Evolutionary conservation across 1,140 invertebrate species (phyloP).

Genomic region (Coelopa frigida): DNA sequence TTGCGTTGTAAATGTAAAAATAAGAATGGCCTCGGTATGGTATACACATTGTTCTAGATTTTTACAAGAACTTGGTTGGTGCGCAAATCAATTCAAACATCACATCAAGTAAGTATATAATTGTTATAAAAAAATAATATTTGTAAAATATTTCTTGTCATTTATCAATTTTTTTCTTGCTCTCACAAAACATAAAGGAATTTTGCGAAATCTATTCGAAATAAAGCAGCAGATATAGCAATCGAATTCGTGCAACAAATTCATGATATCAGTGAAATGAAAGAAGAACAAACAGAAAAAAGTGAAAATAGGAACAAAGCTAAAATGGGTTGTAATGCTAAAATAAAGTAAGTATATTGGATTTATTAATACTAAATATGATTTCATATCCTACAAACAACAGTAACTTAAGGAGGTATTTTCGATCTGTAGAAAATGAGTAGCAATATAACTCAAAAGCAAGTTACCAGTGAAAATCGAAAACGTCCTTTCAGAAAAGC

Average conservation of each 20-base stretch:
- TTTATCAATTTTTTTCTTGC: conserved; percentile 37
- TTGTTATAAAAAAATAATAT: neutral
- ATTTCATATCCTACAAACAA: too few species aligned
- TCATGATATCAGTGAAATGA: too few species aligned
- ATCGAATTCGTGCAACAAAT: conserved; percentile 76
- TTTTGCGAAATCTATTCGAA: conserved; percentile 73
- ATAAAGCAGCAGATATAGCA: conserved; percentile 89
- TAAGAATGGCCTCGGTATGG: conserved; percentile 85
- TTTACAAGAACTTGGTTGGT: conserved; percentile 77
- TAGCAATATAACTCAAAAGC: too few species aligned
- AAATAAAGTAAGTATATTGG: too few species aligned
- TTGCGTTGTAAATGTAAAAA: conserved; percentile 47
- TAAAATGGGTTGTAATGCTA: too few species aligned
- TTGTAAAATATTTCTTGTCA: neutral
- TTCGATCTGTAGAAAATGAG: too few species aligned
- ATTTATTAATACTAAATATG: too few species aligned
- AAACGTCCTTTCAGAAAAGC: too few species aligned
- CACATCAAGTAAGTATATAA: conserved; percentile 49
- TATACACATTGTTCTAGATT: conserved; percentile 86
- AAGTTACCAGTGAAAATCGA: too few species aligned
- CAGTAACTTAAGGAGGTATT: too few species aligned
- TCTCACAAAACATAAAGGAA: conserved; percentile 46
- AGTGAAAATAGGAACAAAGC: too few species aligned
- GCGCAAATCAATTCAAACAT: conserved; percentile 64
- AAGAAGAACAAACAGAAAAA: too few species aligned